These are phyloP conservation scores for Hemaris fuciformis DNA, from an alignment of 2,888 invertebrate species.

Conservation along the genomic window DNA sequence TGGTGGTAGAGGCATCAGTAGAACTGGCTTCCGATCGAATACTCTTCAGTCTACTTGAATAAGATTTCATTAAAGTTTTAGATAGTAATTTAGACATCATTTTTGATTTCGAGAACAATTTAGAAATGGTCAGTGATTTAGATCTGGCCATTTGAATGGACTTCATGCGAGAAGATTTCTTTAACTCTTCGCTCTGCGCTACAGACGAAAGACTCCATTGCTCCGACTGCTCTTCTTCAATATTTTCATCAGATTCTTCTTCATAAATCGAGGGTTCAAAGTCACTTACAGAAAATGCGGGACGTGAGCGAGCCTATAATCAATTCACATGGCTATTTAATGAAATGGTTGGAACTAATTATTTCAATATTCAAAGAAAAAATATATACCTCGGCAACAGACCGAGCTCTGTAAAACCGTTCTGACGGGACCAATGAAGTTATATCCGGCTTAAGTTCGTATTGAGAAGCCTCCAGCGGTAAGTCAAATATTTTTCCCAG, in stretches of 20 bases:
- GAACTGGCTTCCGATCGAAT: constrained; percentile 19
- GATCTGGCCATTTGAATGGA: constrained; percentile 34
- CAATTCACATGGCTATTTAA: too few relatives aligned
- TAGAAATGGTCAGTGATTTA: constrained; percentile 35
- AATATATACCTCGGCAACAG: constrained; percentile 27
- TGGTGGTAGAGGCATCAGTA: constrained; percentile 26
- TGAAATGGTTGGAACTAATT: too few relatives aligned
- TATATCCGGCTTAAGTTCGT: constrained; percentile 45
- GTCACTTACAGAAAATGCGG: constrained; percentile 43
- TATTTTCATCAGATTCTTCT: constrained; percentile 31
- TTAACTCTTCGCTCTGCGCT: constrained; percentile 25
- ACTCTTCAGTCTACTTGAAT: constrained; percentile 30
- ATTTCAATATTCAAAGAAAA: too few relatives aligned
- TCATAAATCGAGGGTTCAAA: constrained; percentile 29
- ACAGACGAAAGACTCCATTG: constrained; percentile 46
- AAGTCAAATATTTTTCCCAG: constrained; percentile 64
- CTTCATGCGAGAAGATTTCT: constrained; percentile 33
- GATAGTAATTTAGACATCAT: constrained; percentile 44
- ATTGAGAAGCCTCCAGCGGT: constrained; percentile 41
- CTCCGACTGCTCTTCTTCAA: constrained; percentile 43
- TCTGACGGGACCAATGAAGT: constrained; percentile 46
- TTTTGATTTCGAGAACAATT: constrained; percentile 37
- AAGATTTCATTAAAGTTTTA: constrained; percentile 36
- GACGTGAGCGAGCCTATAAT: constrained; percentile 27
- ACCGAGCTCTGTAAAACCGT: constrained; percentile 38